Percentiles rank a stretch among this genome's conserved stretches.
Conservation (phyloP, 2,113 vertebrate species). For the Ameiurus melas region DNA sequence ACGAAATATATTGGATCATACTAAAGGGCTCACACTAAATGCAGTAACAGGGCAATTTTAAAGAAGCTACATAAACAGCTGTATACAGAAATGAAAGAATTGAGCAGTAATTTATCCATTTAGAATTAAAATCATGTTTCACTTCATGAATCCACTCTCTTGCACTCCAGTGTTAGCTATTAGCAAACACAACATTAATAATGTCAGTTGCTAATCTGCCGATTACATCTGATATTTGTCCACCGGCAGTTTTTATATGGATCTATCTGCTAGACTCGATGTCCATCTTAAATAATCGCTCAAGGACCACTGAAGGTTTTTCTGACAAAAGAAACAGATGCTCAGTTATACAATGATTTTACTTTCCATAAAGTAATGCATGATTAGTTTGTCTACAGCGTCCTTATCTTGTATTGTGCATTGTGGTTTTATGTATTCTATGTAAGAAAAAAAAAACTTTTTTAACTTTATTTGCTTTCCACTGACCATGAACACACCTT, state of each 20-base stretch:
- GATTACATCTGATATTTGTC: neutral
- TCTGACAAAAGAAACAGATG: neutral
- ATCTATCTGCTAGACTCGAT: neutral
- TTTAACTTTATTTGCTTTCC: neutral
- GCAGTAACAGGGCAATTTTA: neutral
- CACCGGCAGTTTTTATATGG: neutral
- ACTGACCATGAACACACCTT: neutral
- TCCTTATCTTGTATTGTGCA: neutral
- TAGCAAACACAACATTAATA: neutral
- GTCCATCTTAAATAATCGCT: neutral
- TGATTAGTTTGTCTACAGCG: neutral
- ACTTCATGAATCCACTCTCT: neutral
- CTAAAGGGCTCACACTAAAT: neutral
- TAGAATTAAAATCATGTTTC: neutral
- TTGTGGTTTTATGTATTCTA: neutral
- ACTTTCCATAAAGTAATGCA: neutral
- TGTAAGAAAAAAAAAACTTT: neutral
- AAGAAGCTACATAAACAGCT: neutral
- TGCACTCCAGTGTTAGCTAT: neutral
- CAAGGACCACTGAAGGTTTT: neutral
- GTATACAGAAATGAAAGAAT: neutral
- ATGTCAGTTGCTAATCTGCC: neutral
- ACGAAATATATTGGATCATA: neutral
- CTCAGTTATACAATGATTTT: neutral
- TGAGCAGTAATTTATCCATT: neutral